These are phyloP conservation scores for Anabacerthia variegaticeps DNA, from an alignment of 2,797 vertebrate species.

Conservation along the genomic window DNA sequence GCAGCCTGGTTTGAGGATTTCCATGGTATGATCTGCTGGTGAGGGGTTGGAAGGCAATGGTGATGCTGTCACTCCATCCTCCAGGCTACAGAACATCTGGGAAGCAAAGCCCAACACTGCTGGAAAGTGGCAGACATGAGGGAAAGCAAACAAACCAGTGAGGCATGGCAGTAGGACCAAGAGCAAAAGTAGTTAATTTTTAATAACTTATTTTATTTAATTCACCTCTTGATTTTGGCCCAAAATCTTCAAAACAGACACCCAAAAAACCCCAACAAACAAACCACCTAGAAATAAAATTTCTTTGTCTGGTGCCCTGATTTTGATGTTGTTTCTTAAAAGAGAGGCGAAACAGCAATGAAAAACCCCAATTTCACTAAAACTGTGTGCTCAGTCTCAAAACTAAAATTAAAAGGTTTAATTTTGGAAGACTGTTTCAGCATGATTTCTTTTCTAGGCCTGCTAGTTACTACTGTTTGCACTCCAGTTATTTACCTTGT, in stretches of 20 bases:
- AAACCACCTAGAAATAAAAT: not conserved
- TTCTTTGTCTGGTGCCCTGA: accelerated
- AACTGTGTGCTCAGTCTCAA: not conserved
- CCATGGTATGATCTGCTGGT: accelerated
- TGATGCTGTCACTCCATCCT: not conserved
- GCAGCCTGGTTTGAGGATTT: not conserved
- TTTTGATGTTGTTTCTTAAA: not conserved
- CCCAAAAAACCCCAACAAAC: accelerated
- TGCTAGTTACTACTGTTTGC: not conserved
- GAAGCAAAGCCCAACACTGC: not conserved
- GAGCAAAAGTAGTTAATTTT: not conserved
- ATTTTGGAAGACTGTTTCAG: not conserved
- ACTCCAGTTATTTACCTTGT: slow-evolving; percentile 2
- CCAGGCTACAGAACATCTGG: not conserved
- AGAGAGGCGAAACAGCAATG: not conserved
- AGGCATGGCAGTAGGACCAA: not conserved
- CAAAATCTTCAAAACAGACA: not conserved
- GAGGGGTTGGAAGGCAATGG: accelerated
- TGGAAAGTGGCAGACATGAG: accelerated
- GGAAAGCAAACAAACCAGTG: not conserved
- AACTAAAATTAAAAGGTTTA: not conserved
- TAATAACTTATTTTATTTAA: not conserved
- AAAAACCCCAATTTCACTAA: not conserved
- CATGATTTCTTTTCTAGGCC: not conserved
- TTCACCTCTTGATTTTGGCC: not conserved